phyloP scores from a whole-genome alignment of 2,113 vertebrate genomes.

The Fulica atra region DNA sequence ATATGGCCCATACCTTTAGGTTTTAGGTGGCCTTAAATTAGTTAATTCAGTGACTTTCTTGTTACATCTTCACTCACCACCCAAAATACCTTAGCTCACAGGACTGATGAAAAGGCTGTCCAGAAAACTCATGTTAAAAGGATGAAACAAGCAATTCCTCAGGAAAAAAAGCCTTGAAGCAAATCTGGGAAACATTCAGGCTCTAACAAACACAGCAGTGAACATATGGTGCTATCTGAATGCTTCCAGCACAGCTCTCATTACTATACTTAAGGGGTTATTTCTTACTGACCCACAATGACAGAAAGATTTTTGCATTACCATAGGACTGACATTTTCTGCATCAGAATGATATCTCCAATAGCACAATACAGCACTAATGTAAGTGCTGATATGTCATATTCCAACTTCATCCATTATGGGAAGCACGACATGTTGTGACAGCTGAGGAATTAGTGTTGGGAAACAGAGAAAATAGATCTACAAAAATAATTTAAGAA shows the following conservation, averaged over 20 bases:
- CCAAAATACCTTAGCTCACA: background rate
- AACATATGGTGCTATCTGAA: background rate
- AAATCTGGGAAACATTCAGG: background rate
- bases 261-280: background rate
- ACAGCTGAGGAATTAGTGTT: constrained; percentile 6
- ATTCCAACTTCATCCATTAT: background rate
- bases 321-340: background rate
- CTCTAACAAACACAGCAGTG: background rate
- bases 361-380: background rate
- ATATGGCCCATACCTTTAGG: background rate
- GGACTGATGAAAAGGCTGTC: background rate
- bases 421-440: background rate
- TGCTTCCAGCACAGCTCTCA: background rate
- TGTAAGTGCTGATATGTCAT: background rate
- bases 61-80: background rate
- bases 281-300: background rate
- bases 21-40: background rate
- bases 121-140: background rate
- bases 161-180: background rate
- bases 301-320: background rate
- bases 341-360: background rate
- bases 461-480: background rate
- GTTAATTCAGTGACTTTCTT: background rate
- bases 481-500: background rate
- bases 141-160: background rate